Conservation (phyloP, 2,888 invertebrate species). For the Dasysyrphus albostriatus region DNA sequence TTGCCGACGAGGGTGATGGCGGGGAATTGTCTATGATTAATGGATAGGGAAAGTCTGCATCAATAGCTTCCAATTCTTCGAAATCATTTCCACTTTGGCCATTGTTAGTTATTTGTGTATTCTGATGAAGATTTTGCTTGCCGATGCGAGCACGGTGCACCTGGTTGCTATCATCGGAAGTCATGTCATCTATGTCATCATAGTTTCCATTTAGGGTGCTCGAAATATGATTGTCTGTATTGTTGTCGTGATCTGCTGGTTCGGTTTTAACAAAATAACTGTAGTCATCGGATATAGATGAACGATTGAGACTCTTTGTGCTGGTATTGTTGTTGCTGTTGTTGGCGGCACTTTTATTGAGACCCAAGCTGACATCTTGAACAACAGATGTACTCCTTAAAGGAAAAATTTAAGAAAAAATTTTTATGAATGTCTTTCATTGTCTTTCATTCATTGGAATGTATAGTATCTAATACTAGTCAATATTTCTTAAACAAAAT, state of each 20-base stretch:
- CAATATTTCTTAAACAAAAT: no score
- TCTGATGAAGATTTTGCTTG: constrained; percentile 23
- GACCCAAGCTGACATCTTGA: constrained; percentile 25
- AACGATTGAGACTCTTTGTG: constrained; percentile 53
- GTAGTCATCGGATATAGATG: constrained; percentile 79
- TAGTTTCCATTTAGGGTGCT: constrained; percentile 81
- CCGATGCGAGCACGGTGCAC: constrained; percentile 76
- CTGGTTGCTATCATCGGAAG: constrained; percentile 70
- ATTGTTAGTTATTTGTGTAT: constrained; percentile 27
- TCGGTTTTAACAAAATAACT: constrained; percentile 81
- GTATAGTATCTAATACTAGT: no score
- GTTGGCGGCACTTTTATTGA: constrained; percentile 71
- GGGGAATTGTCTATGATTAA: constrained; percentile 80
- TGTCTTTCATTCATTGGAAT: background rate
- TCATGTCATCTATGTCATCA: constrained; percentile 79
- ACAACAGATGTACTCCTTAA: constrained; percentile 47
- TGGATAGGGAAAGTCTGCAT: constrained; percentile 82
- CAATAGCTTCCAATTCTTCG: constrained; percentile 82
- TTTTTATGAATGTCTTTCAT: background rate
- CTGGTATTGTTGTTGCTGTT: constrained; percentile 64
- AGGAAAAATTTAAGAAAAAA: background rate
- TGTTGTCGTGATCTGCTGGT: constrained; percentile 78
- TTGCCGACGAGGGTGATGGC: constrained; percentile 78
- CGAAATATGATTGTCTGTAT: constrained; percentile 82
- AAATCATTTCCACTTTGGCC: constrained; percentile 78